Base-by-base conservation (phyloP, 1,140 invertebrate genomes). In the Drepana arcuata region DNA sequence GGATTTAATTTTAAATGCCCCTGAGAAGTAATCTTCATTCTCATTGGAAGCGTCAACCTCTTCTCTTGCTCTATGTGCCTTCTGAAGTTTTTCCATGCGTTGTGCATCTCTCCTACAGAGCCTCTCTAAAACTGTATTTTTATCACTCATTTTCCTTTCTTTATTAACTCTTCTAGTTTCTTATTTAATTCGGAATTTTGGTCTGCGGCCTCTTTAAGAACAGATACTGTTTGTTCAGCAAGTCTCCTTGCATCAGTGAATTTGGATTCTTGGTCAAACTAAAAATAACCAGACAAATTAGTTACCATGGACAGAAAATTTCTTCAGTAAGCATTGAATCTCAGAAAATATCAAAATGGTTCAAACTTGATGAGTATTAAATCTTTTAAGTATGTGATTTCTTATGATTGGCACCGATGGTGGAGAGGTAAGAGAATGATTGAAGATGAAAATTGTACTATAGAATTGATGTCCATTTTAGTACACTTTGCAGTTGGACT, bases 21-120 rank as follows among this genome's bases (percentile, higher is more conserved):
- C 64, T 24, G 67, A 69, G 41, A 84, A 84, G 41, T 68, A 83
- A 34, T 84, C 79, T 41, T 83, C 71, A 50, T 81, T 80, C 64
- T 84, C 80, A 56, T 83, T 63, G 9, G 65, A 71, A 10, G 79
- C 78, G 41, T 83, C 79, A 10, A 78, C 68, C 44, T 84, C 74
- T 34, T 80, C 81, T 37, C 70, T 81, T 5, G 81, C 69, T 48
- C 80, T 84, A 27, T 83, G 83, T 25, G 80, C 77, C 48, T 83
- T 81, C 23, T 84, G 79, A 34, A 84, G 41, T 59, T 83, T 75
- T 43, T 84, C 78, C 54, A 84, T 52, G 9, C 81, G 63, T 50
- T 84, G 73, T 45, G 79, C 81, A 58, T 84, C 81, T 39, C 83
- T 54, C 41, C 77, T 77, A 49, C 73, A 78, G 34, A 84, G 49